These are phyloP conservation scores for Agelas oroides DNA, from an alignment of 37 sponge, comb jelly and placozoan genomes.

Conservation along the genomic window DNA sequence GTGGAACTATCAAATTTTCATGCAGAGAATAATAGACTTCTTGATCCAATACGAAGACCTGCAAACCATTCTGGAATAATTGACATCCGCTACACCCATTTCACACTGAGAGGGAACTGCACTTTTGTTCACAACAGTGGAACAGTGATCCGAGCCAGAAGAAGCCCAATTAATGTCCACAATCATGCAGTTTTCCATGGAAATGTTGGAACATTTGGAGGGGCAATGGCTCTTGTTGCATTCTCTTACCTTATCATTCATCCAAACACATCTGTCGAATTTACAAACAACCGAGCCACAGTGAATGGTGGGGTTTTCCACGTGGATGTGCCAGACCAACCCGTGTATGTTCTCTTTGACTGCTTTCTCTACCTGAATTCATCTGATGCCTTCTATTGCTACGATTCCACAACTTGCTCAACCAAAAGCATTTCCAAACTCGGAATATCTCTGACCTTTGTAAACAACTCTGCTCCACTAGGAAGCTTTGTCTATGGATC, in stretches of 20 bases:
- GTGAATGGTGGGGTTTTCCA: conserved; percentile 34
- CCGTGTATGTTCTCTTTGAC: neutral
- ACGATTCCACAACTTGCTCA: neutral
- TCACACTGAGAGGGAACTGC: too few species aligned
- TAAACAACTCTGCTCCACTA: neutral
- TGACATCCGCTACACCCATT: too few species aligned
- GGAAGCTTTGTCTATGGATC: conserved; percentile 14
- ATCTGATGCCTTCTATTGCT: neutral
- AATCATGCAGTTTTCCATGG: neutral
- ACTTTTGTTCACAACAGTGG: too few species aligned
- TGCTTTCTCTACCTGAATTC: conserved; percentile 17
- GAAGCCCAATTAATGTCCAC: too few species aligned
- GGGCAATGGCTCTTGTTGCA: conserved; percentile 11
- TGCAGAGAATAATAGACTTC: too few species aligned
- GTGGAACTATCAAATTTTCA: too few species aligned
- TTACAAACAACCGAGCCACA: conserved; percentile 9
- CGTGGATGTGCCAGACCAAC: neutral
- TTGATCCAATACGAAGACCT: too few species aligned
- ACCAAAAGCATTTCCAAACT: too few species aligned
- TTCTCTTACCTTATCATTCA: neutral
- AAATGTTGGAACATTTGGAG: conserved; percentile 27
- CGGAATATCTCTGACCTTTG: neutral
- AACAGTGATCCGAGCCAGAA: too few species aligned
- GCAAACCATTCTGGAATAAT: too few species aligned
- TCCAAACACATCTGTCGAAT: neutral